Evolutionary conservation across 2,113 vertebrate species (phyloP).

Genomic region (Romanogobio albipinnatus): DNA sequence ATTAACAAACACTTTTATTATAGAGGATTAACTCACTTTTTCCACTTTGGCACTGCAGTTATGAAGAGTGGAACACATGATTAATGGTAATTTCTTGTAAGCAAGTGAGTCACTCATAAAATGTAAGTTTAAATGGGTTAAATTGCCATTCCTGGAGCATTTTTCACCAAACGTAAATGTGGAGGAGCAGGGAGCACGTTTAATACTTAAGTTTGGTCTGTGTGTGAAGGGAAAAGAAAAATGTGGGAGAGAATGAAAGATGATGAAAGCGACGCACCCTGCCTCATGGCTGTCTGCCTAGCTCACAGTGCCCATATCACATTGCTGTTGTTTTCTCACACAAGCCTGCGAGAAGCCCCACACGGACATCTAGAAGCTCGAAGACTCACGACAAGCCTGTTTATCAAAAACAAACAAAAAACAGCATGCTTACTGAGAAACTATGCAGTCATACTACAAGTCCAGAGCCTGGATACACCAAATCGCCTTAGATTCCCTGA

Average conservation of each 20-base stretch:
- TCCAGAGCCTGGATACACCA: not conserved
- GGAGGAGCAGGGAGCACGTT: not conserved
- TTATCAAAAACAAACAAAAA: conserved; percentile 54
- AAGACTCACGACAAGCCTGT: conserved; percentile 54
- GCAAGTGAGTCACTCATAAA: conserved; percentile 21
- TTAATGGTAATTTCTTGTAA: conserved; percentile 11
- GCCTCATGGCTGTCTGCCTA: conserved; percentile 66
- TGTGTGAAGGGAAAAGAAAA: conserved; percentile 29
- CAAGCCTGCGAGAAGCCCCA: conserved; percentile 52
- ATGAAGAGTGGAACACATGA: conserved; percentile 11
- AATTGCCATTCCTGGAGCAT: conserved; percentile 15
- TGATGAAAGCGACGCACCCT: conserved; percentile 65
- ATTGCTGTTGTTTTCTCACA: conserved; percentile 66
- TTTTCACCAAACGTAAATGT: not conserved
- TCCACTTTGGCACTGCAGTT: not conserved
- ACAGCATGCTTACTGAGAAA: conserved; percentile 28
- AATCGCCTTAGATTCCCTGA: conserved; percentile 16
- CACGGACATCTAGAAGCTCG: conserved; percentile 29
- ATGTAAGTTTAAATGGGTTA: not conserved
- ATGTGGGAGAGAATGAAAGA: conserved; percentile 49
- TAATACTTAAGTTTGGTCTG: conserved; percentile 6
- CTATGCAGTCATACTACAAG: not conserved
- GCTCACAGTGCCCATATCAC: conserved; percentile 67
- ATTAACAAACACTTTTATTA: not conserved
- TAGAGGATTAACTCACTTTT: not conserved